Evolutionary conservation across 2,113 vertebrate species (phyloP), one percentile per base, ranked within the genome.

Genomic region (Phyllopteryx taeniolatus): DNA sequence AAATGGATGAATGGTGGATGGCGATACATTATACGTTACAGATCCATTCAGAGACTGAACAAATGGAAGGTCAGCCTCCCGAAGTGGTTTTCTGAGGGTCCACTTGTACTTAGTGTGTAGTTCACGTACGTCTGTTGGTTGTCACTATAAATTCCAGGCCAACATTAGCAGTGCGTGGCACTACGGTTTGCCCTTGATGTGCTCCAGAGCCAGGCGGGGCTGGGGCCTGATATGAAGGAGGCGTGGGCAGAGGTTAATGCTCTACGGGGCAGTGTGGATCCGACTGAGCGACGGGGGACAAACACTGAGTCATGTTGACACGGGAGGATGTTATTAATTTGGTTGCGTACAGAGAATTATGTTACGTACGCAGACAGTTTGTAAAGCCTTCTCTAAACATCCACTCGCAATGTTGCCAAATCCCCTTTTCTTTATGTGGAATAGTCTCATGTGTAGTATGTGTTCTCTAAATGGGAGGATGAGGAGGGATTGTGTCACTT

Each of bases 401-500:
- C 62, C 72, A 78, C 70, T 74, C 77, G 51, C 68, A 61, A 75
- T 73, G 67, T 81, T 79, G 62, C 82, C 79, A 70, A 83, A 83
- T 79, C 84, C 60, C 15, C 81, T 84, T 72, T 70, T 71, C 70
- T 64, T 67, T 67, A 78, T 82, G 68, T 54, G 59, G 80, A 89
- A 76, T 79, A 73, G 70, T 80, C 76, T 80, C 65, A 46, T 87
- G 81, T 90, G 85, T 67, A 73, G 81, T 74, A 64, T 76, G 64
- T 80, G 77, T 8, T 66, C 67, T 67, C 67, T 78, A 83, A 90
- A 88, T 80, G 83, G 80, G 78, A 76, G 88, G 87, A 89, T 90
- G 74, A 91, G 82, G 68, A 59, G 51, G 86, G 89, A 87, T 90
- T 89, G 84, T 87, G 85, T 82, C 82, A 84, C 79, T 83, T 84